These are phyloP conservation scores for Plebejus anna DNA, from an alignment of 2,888 invertebrate genomes.

Conservation along the genomic window DNA sequence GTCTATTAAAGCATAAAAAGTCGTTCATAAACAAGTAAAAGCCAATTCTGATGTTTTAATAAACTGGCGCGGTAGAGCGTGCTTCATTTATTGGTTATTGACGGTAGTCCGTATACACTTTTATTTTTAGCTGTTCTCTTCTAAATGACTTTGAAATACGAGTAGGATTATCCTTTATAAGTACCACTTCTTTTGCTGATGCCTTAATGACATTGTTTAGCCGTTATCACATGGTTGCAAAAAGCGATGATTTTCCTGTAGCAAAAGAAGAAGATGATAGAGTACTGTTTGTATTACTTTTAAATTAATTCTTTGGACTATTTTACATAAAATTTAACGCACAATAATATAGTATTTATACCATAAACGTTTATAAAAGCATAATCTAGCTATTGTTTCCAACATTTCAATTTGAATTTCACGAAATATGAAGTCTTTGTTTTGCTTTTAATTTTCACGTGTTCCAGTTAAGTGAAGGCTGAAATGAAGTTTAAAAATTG, in stretches of 20 bases:
- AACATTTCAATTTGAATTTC: constrained; percentile 8
- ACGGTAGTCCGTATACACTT: background rate
- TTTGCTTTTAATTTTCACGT: constrained; percentile 15
- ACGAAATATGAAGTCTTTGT: constrained; percentile 8
- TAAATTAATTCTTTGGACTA: too few species aligned
- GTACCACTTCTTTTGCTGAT: background rate
- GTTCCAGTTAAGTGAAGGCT: constrained; percentile 20
- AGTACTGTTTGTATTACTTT: too few species aligned
- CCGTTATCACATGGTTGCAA: too few species aligned
- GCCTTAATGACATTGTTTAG: too few species aligned
- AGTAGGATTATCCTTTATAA: background rate
- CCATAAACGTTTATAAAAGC: background rate
- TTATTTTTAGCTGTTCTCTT: background rate
- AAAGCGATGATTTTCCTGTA: too few species aligned
- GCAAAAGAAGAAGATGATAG: too few species aligned
- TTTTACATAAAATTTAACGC: too few species aligned
- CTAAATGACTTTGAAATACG: background rate
- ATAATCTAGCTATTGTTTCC: background rate
- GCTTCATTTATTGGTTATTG: constrained; percentile 20
- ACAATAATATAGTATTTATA: too few species aligned
- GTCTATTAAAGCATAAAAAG: constrained; percentile 21
- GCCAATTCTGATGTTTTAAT: constrained; percentile 22
- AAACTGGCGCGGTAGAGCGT: background rate
- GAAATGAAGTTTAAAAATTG: constrained; percentile 14
- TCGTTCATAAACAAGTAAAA: constrained; percentile 8